These are phyloP conservation scores for Eupithecia insigniata DNA, from an alignment of 2,888 invertebrate species.

Conservation along the genomic window DNA sequence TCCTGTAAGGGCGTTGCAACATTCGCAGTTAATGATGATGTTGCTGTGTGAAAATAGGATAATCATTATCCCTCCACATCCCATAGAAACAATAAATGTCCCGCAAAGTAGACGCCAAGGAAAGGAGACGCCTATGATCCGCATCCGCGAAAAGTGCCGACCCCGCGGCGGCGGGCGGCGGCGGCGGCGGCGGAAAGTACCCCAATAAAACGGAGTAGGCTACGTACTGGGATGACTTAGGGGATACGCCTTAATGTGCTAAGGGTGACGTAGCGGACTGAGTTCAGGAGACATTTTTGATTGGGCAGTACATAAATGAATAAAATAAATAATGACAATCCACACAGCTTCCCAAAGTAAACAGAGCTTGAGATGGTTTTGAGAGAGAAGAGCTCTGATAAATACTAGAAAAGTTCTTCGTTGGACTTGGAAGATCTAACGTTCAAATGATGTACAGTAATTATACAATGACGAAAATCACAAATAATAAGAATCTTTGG, in stretches of 20 bases:
- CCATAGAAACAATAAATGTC: not conserved
- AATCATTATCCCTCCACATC: not conserved
- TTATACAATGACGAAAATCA: not conserved
- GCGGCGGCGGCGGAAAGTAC: conserved; percentile 48
- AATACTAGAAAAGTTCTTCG: not conserved
- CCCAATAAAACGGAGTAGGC: conserved; percentile 47
- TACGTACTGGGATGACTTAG: conserved; percentile 56
- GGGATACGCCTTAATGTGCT: conserved; percentile 46
- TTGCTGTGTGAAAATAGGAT: not conserved
- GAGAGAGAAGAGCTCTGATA: not conserved
- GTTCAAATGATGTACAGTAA: not conserved
- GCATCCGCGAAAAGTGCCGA: not conserved
- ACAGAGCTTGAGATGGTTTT: not conserved
- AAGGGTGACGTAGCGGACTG: conserved; percentile 44
- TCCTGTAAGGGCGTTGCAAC: too few species aligned
- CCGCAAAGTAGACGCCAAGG: not conserved
- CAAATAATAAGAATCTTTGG: too few species aligned
- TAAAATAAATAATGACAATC: not conserved
- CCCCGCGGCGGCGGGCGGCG: conserved; percentile 44
- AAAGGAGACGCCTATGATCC: not conserved
- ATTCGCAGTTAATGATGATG: too few species aligned
- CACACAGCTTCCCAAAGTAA: not conserved
- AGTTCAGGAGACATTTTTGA: not conserved
- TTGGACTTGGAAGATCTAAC: not conserved
- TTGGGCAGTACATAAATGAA: not conserved